A percentile compares a stretch with the other conserved stretches of the same genome.
Evolutionary conservation across 1,140 invertebrate species (phyloP).

Genomic region (Cataglyphis hispanica): DNA sequence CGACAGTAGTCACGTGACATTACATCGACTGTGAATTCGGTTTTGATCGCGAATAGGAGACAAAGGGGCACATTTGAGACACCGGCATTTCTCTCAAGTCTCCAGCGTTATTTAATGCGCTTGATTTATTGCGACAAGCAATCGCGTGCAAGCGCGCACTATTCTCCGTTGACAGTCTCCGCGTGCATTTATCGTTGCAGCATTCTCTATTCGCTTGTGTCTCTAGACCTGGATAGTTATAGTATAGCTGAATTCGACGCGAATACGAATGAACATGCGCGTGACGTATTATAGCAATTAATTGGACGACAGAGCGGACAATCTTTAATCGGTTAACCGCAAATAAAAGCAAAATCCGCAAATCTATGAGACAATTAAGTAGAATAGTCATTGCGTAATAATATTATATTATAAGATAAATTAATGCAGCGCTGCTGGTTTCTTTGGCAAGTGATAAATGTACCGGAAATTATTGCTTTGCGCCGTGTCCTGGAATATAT

Average conservation of each 20-base stretch:
- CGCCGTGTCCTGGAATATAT: background rate
- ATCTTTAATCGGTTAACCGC: background rate
- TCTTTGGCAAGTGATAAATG: background rate
- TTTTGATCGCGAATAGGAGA: conserved; percentile 24
- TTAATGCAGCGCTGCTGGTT: background rate
- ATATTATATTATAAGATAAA: conserved; percentile 9
- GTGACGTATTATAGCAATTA: conserved; percentile 23
- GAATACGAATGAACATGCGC: background rate
- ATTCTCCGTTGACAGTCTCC: conserved; percentile 34
- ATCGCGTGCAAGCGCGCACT: background rate
- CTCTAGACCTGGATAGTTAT: background rate
- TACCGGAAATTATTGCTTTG: background rate
- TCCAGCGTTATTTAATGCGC: conserved; percentile 24
- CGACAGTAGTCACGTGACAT: background rate
- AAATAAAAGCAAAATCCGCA: background rate
- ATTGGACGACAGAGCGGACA: background rate
- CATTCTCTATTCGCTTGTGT: conserved; percentile 23
- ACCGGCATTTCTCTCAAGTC: background rate
- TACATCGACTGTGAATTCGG: background rate
- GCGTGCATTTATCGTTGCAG: conserved; percentile 14
- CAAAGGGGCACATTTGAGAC: conserved; percentile 1
- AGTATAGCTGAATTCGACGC: background rate
- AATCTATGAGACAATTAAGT: background rate
- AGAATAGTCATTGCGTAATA: conserved; percentile 3
- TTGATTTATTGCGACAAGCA: conserved; percentile 36